A percentile compares a stretch with the other conserved stretches of the same genome.
These are phyloP conservation scores for Pristionchus pacificus DNA, from an alignment of 1,140 invertebrate genomes.

Conservation along the genomic window DNA sequence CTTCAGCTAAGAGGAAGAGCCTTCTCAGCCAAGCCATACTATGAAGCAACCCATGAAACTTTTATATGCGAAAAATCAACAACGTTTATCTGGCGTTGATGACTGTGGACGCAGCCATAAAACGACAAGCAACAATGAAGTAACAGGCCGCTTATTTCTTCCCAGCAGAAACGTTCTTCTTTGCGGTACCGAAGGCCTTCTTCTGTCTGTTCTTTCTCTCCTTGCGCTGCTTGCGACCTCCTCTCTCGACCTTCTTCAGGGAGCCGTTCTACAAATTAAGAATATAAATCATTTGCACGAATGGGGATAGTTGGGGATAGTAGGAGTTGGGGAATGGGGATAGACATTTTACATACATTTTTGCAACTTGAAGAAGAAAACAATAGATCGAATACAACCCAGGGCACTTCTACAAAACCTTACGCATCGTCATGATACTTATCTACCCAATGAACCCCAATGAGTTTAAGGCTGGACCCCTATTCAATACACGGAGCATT, in stretches of 20 bases:
- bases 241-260: slow-evolving; percentile 76
- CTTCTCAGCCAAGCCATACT: too few relatives aligned
- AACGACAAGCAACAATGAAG: slow-evolving; percentile 18
- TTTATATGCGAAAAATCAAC: neutral
- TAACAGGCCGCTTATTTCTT: slow-evolving; percentile 64
- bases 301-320: too few relatives aligned
- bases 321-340: slow-evolving; percentile 59
- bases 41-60: too few relatives aligned
- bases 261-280: slow-evolving; percentile 67
- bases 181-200: slow-evolving; percentile 97
- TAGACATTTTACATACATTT: neutral
- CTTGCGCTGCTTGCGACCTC: slow-evolving; percentile 94
- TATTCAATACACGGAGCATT: too few relatives aligned
- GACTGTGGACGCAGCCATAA: slow-evolving; percentile 3
- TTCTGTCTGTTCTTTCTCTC: slow-evolving; percentile 99
- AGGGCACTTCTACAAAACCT: too few relatives aligned
- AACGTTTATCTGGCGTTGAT: slow-evolving; percentile 8
- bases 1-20: too few relatives aligned
- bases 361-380: neutral
- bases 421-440: too few relatives aligned
- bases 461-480: too few relatives aligned
- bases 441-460: too few relatives aligned
- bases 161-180: slow-evolving; percentile 82
- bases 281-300: slow-evolving; percentile 29
- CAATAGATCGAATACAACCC: neutral